Percentiles rank a stretch among this genome's conserved stretches.
phyloP scores from a whole-genome alignment of 2,797 vertebrate species.

The Pampus argenteus region DNA sequence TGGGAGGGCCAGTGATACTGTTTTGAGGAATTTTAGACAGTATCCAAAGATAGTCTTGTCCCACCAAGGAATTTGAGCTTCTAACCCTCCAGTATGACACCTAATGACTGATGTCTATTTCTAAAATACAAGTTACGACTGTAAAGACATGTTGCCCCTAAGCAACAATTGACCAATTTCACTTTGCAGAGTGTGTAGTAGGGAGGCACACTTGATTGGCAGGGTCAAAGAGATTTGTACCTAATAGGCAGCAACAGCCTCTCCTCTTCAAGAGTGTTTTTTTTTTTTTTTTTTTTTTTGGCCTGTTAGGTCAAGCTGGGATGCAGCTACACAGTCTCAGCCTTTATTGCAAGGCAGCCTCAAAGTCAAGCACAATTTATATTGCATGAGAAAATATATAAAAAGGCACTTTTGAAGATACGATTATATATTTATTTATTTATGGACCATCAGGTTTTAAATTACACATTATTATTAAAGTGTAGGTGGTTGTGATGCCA shows the following conservation, averaged over 20 bases:
- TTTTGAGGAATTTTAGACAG: conserved; percentile 24
- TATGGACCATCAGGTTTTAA: conserved; percentile 9
- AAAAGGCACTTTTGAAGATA: background rate
- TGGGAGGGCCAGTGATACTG: conserved; percentile 10
- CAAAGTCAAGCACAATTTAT: conserved; percentile 20
- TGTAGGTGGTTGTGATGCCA: background rate
- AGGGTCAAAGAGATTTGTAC: background rate
- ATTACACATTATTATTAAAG: conserved; percentile 1
- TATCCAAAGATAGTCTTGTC: conserved; percentile 16
- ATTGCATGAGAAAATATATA: conserved; percentile 21
- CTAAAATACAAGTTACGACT: conserved; percentile 25
- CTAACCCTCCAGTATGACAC: conserved; percentile 28
- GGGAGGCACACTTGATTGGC: background rate
- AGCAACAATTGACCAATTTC: conserved; percentile 5
- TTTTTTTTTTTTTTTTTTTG: conserved; percentile 39
- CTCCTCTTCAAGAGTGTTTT: conserved; percentile 28
- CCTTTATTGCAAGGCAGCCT: conserved; percentile 29
- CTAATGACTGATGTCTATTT: conserved; percentile 40
- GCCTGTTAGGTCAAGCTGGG: conserved; percentile 19
- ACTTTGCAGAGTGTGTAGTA: background rate
- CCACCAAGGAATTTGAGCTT: conserved; percentile 26
- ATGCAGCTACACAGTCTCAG: conserved; percentile 2
- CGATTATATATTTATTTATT: background rate
- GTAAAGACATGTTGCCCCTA: conserved; percentile 1
- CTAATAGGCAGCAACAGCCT: conserved; percentile 6